Evolutionary conservation across 2,888 invertebrate species (phyloP).

Genomic region (Lasioglossum leucozonium): DNA sequence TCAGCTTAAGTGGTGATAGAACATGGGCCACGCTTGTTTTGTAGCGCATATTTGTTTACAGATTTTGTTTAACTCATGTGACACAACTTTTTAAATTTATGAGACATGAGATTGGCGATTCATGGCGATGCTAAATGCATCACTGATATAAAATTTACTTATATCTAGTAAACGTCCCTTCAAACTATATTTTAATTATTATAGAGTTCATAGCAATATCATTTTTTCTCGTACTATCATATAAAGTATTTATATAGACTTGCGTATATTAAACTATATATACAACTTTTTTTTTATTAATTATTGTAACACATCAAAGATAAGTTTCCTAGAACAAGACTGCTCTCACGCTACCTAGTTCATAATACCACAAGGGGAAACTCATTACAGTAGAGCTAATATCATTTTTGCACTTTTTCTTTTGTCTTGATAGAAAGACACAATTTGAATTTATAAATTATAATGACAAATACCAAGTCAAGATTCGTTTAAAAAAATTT

Average conservation of each 20-base stretch:
- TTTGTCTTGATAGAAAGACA: conserved; percentile 50
- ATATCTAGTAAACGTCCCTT: conserved; percentile 79
- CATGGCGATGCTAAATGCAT: conserved; percentile 78
- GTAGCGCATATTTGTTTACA: conserved; percentile 50
- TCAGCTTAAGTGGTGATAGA: conserved; percentile 34
- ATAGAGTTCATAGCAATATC: conserved; percentile 79
- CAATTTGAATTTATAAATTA: conserved; percentile 72
- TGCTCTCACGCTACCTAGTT: conserved; percentile 60
- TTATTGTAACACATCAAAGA: conserved; percentile 78
- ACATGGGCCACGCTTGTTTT: conserved; percentile 41
- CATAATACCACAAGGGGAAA: conserved; percentile 61
- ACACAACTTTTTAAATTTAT: conserved; percentile 55
- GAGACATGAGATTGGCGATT: conserved; percentile 74
- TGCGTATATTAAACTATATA: conserved; percentile 84
- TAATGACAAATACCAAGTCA: conserved; percentile 78
- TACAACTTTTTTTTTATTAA: conserved; percentile 77
- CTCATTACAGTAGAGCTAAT: conserved; percentile 58
- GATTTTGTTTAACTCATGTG: conserved; percentile 59
- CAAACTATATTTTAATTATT: conserved; percentile 77
- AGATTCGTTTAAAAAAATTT: conserved; percentile 75
- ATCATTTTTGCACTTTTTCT: conserved; percentile 63
- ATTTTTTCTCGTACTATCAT: conserved; percentile 78
- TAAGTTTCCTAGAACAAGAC: conserved; percentile 68
- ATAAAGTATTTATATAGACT: conserved; percentile 84
- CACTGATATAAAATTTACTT: conserved; percentile 84